Conservation (phyloP, 2,797 vertebrate genomes). For the Sebastes kiyomatsui region DNA sequence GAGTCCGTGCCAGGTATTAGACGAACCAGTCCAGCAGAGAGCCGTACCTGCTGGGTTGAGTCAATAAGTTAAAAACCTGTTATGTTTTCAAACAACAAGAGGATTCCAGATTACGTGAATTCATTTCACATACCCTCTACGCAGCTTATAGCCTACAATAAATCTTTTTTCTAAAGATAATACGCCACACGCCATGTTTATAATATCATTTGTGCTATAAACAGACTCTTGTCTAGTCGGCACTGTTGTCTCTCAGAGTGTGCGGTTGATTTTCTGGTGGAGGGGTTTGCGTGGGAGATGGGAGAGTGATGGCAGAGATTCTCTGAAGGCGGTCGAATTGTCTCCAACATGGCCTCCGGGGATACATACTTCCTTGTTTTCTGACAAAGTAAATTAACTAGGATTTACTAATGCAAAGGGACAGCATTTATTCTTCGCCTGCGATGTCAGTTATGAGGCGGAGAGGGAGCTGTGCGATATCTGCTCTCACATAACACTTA, state of each 20-base stretch:
- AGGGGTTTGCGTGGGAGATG: slow-evolving; percentile 69
- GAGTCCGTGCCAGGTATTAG: slow-evolving; percentile 30
- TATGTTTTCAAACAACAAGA: slow-evolving; percentile 16
- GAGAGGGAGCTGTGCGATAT: slow-evolving; percentile 27
- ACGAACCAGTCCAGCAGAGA: not conserved
- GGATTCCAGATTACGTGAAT: slow-evolving; percentile 11
- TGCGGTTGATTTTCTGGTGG: slow-evolving; percentile 62
- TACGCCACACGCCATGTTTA: slow-evolving; percentile 50
- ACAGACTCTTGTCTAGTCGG: slow-evolving; percentile 62
- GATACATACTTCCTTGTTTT: slow-evolving; percentile 78
- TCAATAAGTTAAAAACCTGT: slow-evolving; percentile 45
- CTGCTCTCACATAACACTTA: slow-evolving; percentile 11
- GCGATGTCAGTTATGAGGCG: slow-evolving; percentile 18
- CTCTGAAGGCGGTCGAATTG: slow-evolving; percentile 74
- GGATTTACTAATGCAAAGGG: slow-evolving; percentile 73
- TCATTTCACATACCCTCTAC: slow-evolving; percentile 22
- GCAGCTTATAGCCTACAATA: slow-evolving; percentile 26
- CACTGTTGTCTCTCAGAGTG: slow-evolving; percentile 60
- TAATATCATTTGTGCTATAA: slow-evolving; percentile 63
- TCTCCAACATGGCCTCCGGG: slow-evolving; percentile 74
- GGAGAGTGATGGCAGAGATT: slow-evolving; percentile 76
- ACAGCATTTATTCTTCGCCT: slow-evolving; percentile 63
- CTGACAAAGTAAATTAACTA: slow-evolving; percentile 81
- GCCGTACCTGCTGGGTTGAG: slow-evolving; percentile 28
- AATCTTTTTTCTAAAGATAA: slow-evolving; percentile 58